Percentiles rank a stretch among this genome's conserved stretches.
Conservation (phyloP, 1,140 invertebrate species). For the Orchesella cincta region DNA sequence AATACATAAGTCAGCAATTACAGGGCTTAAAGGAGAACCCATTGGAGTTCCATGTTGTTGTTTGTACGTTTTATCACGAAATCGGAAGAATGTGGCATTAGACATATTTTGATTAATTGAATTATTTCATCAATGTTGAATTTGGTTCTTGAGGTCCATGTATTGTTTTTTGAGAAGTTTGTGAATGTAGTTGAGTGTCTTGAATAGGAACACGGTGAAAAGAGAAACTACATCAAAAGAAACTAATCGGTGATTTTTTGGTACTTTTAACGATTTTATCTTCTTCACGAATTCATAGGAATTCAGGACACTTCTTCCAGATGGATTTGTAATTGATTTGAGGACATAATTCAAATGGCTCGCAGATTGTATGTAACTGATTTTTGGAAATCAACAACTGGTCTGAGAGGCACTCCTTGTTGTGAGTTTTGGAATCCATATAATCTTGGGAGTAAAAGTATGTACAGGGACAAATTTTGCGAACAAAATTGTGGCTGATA, state of each 20-base stretch:
- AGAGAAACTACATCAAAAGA: slow-evolving; percentile 21
- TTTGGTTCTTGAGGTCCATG: not conserved
- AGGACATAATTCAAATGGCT: not conserved
- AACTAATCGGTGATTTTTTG: slow-evolving; percentile 22
- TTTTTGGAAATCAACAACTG: slow-evolving; percentile 48
- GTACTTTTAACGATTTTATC: not conserved
- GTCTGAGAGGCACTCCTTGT: slow-evolving; percentile 45
- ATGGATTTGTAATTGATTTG: not conserved
- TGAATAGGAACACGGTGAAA: slow-evolving; percentile 26
- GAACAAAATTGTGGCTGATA: not conserved
- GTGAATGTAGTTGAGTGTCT: not conserved
- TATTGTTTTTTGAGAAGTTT: not conserved
- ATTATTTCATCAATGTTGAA: slow-evolving; percentile 12
- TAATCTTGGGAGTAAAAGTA: slow-evolving; percentile 34
- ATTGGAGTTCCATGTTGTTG: slow-evolving; percentile 34
- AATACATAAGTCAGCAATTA: slow-evolving; percentile 32
- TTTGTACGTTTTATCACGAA: slow-evolving; percentile 31
- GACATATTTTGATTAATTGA: slow-evolving; percentile 21
- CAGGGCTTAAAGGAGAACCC: slow-evolving; percentile 31
- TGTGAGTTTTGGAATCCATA: slow-evolving; percentile 52
- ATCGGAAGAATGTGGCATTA: slow-evolving; percentile 32
- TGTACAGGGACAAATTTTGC: not conserved
- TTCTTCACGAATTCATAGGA: not conserved
- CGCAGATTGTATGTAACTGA: slow-evolving; percentile 24
- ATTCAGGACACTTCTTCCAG: not conserved